Percentiles rank a stretch among this genome's conserved stretches.
Evolutionary conservation across 2,113 vertebrate genomes (phyloP).

Genomic region (Nycticorax nycticorax): DNA sequence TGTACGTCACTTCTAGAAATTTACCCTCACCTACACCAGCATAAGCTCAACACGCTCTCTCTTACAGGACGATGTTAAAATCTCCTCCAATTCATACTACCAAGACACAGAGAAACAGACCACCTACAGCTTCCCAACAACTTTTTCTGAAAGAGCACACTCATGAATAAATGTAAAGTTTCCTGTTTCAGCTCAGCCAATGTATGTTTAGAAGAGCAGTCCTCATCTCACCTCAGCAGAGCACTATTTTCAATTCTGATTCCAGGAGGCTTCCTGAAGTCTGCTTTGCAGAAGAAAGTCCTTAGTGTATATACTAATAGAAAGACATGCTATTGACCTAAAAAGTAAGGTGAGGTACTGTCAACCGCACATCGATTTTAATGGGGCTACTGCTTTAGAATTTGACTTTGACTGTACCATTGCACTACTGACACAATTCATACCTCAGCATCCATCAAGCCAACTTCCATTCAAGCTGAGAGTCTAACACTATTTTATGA

Average conservation of each 20-base stretch:
- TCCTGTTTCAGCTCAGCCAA: not conserved
- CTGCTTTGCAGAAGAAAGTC: not conserved
- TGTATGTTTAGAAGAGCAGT: not conserved
- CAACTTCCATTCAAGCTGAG: not conserved
- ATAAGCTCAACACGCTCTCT: not conserved
- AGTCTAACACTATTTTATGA: not conserved
- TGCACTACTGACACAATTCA: not conserved
- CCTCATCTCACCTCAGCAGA: not conserved
- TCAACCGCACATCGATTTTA: not conserved
- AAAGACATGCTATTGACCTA: not conserved
- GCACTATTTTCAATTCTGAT: not conserved
- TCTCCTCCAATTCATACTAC: not conserved
- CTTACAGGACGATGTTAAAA: not conserved
- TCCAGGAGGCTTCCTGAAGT: not conserved
- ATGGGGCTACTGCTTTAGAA: not conserved
- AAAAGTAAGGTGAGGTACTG: not conserved
- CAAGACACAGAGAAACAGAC: not conserved
- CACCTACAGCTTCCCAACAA: not conserved
- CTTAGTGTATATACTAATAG: not conserved
- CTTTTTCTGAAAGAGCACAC: not conserved
- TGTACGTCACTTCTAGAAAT: not conserved
- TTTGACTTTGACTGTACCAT: not conserved
- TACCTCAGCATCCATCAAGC: not conserved
- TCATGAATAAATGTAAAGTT: not conserved
- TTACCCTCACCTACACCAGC: not conserved